Evolutionary conservation across 2,888 invertebrate genomes (phyloP).

Genomic region (Nephrotoma guestfalica): DNA sequence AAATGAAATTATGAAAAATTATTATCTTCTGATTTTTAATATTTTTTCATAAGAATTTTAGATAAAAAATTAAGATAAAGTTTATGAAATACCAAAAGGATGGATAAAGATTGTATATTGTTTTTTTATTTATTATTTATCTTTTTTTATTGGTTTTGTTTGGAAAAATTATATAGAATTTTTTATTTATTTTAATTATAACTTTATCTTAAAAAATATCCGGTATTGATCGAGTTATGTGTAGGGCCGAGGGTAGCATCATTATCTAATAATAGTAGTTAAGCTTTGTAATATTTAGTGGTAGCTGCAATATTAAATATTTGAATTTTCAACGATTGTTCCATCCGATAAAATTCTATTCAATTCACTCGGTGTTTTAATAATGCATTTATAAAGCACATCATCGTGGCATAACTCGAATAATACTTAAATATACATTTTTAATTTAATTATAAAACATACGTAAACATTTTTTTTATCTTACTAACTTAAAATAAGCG

Average conservation of each 20-base stretch:
- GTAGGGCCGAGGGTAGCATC: background rate
- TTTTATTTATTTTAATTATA: background rate
- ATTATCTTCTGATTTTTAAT: background rate
- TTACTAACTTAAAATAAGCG: background rate
- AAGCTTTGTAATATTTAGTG: background rate
- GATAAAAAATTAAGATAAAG: background rate
- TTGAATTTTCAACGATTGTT: background rate
- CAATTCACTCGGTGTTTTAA: background rate
- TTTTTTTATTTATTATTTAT: background rate
- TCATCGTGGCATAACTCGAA: background rate
- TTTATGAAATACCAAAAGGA: background rate
- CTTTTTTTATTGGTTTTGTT: background rate
- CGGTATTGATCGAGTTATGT: background rate
- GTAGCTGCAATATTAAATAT: background rate
- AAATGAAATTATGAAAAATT: background rate
- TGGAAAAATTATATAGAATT: background rate
- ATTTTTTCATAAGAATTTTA: background rate
- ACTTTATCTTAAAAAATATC: background rate
- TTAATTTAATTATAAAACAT: background rate
- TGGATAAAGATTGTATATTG: background rate
- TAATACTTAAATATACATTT: background rate
- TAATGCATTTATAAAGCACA: background rate
- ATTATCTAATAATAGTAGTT: background rate
- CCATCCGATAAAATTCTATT: background rate
- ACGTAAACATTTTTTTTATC: background rate